phyloP scores from a whole-genome alignment of 2,888 invertebrate species.

The Oscheius sp. region DNA sequence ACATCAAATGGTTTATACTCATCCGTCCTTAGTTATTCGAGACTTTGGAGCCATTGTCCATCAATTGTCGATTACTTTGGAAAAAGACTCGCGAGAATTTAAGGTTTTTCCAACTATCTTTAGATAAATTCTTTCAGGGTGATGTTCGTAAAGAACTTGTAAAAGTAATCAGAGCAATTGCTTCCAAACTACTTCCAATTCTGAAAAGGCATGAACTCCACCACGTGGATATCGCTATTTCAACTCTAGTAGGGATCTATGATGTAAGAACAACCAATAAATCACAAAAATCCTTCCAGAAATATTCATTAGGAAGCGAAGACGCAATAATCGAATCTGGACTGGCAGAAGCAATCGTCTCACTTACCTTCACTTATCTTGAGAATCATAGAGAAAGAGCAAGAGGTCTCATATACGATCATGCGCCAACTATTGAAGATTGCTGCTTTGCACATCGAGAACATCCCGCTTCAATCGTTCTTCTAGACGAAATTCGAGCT shows the following conservation, averaged over 20 bases:
- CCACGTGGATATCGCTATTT: constrained; percentile 17
- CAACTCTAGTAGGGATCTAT: constrained; percentile 5
- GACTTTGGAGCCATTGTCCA: constrained; percentile 19
- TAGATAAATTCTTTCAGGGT: neutral
- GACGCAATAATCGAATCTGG: neutral
- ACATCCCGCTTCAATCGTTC: neutral
- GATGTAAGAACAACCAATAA: too few species aligned
- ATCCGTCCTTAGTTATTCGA: constrained; percentile 21
- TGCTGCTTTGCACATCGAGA: neutral
- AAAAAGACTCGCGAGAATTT: constrained; percentile 10
- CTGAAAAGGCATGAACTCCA: neutral
- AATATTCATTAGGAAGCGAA: neutral
- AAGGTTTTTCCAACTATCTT: neutral
- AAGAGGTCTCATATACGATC: neutral
- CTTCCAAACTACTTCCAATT: constrained; percentile 5
- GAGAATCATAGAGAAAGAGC: constrained; percentile 17
- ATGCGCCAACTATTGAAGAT: neutral
- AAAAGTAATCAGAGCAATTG: neutral
- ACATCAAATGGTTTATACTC: constrained; percentile 2
- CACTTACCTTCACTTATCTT: constrained; percentile 5
- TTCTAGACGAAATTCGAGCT: neutral
- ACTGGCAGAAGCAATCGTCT: constrained; percentile 10
- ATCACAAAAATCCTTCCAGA: neutral
- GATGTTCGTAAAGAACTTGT: constrained; percentile 1
- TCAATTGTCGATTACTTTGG: constrained; percentile 2